These are phyloP conservation scores for Metridium senile DNA, from an alignment of 92 coral and sea anemone genomes.

Conservation along the genomic window DNA sequence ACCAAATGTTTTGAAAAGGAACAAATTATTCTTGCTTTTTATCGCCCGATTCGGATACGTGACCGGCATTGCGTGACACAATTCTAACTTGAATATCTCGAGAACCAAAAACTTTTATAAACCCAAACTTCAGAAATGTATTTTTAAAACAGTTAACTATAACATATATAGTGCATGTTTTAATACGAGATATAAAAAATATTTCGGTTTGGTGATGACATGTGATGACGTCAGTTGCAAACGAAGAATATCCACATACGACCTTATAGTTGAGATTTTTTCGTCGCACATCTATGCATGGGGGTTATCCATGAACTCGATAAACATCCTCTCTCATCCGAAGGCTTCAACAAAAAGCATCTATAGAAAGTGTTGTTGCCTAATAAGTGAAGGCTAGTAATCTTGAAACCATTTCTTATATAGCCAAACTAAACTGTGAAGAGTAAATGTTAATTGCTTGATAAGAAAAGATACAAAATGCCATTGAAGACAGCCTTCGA, in stretches of 20 bases:
- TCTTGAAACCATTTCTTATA: neutral
- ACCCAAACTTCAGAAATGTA: too few relatives aligned
- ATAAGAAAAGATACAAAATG: neutral
- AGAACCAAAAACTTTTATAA: too few relatives aligned
- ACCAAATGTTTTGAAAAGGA: too few relatives aligned
- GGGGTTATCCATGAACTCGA: neutral
- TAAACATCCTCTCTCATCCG: neutral
- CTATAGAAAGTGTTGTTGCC: neutral
- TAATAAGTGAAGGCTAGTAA: neutral
- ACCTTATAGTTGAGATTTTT: constrained; percentile 11
- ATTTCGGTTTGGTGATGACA: too few relatives aligned
- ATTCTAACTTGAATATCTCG: too few relatives aligned
- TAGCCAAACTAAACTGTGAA: neutral
- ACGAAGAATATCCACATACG: constrained; percentile 9
- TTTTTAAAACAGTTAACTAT: too few relatives aligned
- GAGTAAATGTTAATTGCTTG: neutral
- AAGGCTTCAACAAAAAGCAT: neutral
- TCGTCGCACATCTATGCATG: neutral
- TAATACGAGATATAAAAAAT: too few relatives aligned
- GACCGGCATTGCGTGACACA: too few relatives aligned
- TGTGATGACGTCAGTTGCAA: too few relatives aligned
- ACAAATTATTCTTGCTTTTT: too few relatives aligned
- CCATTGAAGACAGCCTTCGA: neutral
- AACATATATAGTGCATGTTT: too few relatives aligned
- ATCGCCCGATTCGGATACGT: too few relatives aligned